Evolutionary conservation across 2,888 invertebrate species (phyloP), one percentile per base, ranked within the genome.

Genomic region (Anorthoa munda): DNA sequence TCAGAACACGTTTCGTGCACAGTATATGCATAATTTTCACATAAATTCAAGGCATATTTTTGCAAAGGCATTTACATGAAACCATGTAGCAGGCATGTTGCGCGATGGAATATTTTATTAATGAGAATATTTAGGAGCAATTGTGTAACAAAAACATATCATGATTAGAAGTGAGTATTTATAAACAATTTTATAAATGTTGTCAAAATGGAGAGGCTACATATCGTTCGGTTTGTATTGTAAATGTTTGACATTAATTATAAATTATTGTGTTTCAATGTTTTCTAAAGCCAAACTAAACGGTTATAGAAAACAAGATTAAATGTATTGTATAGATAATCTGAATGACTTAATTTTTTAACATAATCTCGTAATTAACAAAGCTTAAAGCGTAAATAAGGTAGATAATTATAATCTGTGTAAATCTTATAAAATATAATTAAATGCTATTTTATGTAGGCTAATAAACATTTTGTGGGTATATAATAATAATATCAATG

Each of bases 131-230:
- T 85, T 82, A 85, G 90, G 90, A 90, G 88, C 90, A 90, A 90
- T 89, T 84, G 82, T 87, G 94, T 91, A 95, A 96, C 95, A 90
- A 91, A 94, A 94, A 96, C 96, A 96, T 96, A 96, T 96, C 96
- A 96, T 93, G 88, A 90, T 88, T 91, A 92, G 91, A 91, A 93
- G 94, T 95, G 94, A 95, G 89, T 93, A 90, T 91, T 91, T 92
- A 83, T 92, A 90, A 90, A 88, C 86, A 85, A 87, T 93, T 81
- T 93, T 93, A 92, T 94, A 93, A 92, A 88, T 93, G 93, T 94
- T 93, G 93, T 94, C 85, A 77, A 79, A 68, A 66, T 72, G 72
- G 72, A 66, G 68, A 77, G 56, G 74, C 63, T 64, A 74, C 73
- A 77, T 75, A 60, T 77, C 75, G 81, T 83, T 82, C 55, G 60